Percentiles rank a stretch among this genome's conserved stretches.
Evolutionary conservation across 2,113 vertebrate genomes (phyloP).

Genomic region (Condylura cristata): DNA sequence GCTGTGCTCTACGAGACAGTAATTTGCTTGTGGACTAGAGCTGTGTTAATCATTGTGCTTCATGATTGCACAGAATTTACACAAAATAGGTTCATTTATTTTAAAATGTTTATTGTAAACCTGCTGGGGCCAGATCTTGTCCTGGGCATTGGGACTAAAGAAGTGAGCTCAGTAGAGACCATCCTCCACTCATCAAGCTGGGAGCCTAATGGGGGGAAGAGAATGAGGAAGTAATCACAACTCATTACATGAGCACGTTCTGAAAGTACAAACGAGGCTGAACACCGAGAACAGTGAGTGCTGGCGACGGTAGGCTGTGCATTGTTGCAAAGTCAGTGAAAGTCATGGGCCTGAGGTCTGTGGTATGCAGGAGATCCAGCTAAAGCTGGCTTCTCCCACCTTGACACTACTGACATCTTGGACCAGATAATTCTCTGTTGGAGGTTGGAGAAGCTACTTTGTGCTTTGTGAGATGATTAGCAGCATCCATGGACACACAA

Average conservation of each 20-base stretch:
- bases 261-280: neutral
- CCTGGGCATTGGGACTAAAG: neutral
- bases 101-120: neutral
- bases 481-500: neutral
- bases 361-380: neutral
- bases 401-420: neutral
- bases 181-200: neutral
- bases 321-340: neutral
- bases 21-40: neutral
- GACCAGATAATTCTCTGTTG: neutral
- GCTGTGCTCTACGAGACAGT: neutral
- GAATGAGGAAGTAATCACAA: neutral
- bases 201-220: neutral
- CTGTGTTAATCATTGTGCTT: slow-evolving; percentile 19
- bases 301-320: neutral
- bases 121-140: neutral
- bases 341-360: neutral
- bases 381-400: neutral
- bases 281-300: neutral
- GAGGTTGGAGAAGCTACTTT: neutral
- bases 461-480: neutral
- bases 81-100: neutral
- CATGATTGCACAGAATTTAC: neutral
- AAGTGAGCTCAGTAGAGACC: neutral
- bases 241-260: neutral